Base-by-base conservation (phyloP, 2,888 invertebrate species). In the Sinhomidia bicolor region DNA sequence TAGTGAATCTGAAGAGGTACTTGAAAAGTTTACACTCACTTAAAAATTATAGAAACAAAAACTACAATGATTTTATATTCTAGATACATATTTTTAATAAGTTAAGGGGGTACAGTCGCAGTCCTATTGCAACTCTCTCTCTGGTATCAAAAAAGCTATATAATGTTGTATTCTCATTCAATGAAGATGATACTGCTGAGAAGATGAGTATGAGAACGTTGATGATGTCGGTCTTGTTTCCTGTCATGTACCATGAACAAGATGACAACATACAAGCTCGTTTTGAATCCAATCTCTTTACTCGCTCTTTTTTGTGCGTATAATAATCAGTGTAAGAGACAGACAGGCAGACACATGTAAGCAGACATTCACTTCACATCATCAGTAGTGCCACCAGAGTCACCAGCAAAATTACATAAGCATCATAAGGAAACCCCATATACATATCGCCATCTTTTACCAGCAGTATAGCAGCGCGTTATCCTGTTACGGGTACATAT, bases 151-250 rank as follows among this genome's bases (percentile, higher is more conserved):
- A n/a, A n/a, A n/a, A n/a, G n/a, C n/a, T n/a, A n/a, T n/a, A n/a
- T n/a, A n/a, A n/a, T n/a, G n/a, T n/a, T n/a, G n/a, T n/a, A n/a
- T n/a, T n/a, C n/a, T n/a, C n/a, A n/a, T n/a, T n/a, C n/a, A n/a
- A n/a, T n/a, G n/a, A n/a, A n/a, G n/a, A n/a, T n/a, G n/a, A n/a
- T n/a, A n/a, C n/a, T n/a, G n/a, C n/a, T n/a, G n/a, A n/a, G n/a
- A n/a, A n/a, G n/a, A n/a, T n/a, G n/a, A n/a, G n/a, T 14, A 26
- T 26, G 62, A 20, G 3, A 4, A 41, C 17, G 71, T 23, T 23
- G 44, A 10, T n/a, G 41, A 14, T 44, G 71, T 41, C 41, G 71
- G 71, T 71, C 71, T 71, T 71, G 41, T 71, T 71, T 71, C 41
- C 41, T 71, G 36, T 71, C 71, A 71, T 71, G 71, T 36, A 29